These are phyloP conservation scores for Incurvaria masculella DNA, from an alignment of 2,888 invertebrate species.

Conservation along the genomic window DNA sequence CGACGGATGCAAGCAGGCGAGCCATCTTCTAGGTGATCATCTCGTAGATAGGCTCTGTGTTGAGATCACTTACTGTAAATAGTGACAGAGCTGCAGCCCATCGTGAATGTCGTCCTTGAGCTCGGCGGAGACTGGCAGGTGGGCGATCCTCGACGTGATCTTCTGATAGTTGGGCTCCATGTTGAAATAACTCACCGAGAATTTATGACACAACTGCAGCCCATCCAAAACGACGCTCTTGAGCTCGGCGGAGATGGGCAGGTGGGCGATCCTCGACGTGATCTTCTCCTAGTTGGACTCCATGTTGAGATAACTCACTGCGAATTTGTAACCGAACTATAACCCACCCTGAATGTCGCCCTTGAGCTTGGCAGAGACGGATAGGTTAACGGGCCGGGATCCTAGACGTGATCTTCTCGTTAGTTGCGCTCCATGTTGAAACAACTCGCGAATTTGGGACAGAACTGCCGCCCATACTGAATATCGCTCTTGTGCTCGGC, in stretches of 20 bases:
- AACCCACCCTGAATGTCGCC: slow-evolving; percentile 51
- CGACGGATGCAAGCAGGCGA: slow-evolving; percentile 41
- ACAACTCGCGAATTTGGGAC: too few relatives aligned
- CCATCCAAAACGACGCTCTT: slow-evolving; percentile 65
- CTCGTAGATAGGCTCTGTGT: slow-evolving; percentile 47
- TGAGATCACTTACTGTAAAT: too few relatives aligned
- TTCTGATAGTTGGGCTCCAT: slow-evolving; percentile 48
- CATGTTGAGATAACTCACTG: slow-evolving; percentile 48
- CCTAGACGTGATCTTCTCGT: slow-evolving; percentile 40
- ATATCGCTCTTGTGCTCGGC: slow-evolving; percentile 49
- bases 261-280: slow-evolving; percentile 55
- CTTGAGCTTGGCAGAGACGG: slow-evolving; percentile 43
- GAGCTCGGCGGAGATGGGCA: slow-evolving; percentile 60
- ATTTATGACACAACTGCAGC: slow-evolving; percentile 64
- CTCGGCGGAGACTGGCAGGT: slow-evolving; percentile 43
- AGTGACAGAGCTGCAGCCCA: slow-evolving; percentile 51
- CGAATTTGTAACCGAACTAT: too few relatives aligned
- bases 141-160: slow-evolving; percentile 43
- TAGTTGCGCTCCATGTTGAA: slow-evolving; percentile 53
- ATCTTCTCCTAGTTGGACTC: slow-evolving; percentile 66
- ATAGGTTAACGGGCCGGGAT: slow-evolving; percentile 41
- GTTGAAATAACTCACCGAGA: slow-evolving; percentile 60
- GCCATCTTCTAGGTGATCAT: slow-evolving; percentile 45
- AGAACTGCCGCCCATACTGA: slow-evolving; percentile 49
- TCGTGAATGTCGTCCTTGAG: slow-evolving; percentile 50